Base-by-base conservation (phyloP, 2,888 invertebrate species). In the Leptopilina myrica region DNA sequence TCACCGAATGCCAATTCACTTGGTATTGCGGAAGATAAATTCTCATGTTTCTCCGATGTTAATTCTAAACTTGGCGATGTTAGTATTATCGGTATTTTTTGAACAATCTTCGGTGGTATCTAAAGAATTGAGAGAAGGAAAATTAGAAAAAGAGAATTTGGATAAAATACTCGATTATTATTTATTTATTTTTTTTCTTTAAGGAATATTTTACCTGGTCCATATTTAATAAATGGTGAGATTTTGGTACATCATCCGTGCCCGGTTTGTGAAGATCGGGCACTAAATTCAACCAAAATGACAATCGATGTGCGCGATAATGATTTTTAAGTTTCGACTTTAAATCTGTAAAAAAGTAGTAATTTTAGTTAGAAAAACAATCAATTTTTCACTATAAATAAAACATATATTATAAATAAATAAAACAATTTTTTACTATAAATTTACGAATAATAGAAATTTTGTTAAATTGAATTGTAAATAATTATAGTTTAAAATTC, bases 241-340 rank as follows among this genome's bases (percentile, higher is more conserved):
- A 95, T 65, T 95, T 94, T 43, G 97, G 96, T 5, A 97, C 96
- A 87, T 97, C 97, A 86, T 97, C 97, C 8, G 96, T 96, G 8
- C 97, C 97, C 0, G 97, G 97, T 85, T 96, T 95, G 90, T 97
- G 97, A 46, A 97, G 93, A 89, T 98, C 98, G 53, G 98, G 98
- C 80, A 99, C 97, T 76, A 98, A 93, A 89, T 98, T 98, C 80
- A 98, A 92, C 99, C 99, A 99, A 92, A 98, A 97, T 1, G 98
- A 98, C 77, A 98, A 93, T 84, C 96, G 95, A 92, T 98, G 98
- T 2, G 98, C 98, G 84, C 98, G 94, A 92, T 98, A 98, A 93
- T 98, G 98, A 87, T 97, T 97, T 91, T 97, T 97, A 84, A 98
- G 92, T 90, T 97, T 97, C 0, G 98, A 96, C 91, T 98, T 97